phyloP scores from a whole-genome alignment of 1,140 invertebrate genomes.

The Scaptodrosophila lebanonensis region DNA sequence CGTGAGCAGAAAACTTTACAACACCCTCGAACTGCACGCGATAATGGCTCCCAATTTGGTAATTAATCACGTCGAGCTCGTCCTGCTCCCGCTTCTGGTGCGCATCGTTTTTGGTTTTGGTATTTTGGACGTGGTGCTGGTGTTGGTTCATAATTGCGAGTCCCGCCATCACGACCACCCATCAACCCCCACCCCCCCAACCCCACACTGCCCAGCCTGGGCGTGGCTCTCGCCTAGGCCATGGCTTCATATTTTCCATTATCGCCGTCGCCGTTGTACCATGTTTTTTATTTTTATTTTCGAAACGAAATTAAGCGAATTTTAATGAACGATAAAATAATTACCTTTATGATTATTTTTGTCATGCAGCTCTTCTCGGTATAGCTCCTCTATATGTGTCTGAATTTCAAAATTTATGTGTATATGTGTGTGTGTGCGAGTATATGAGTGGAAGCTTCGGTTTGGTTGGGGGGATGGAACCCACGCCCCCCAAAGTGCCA shows the following conservation, averaged over 20 bases:
- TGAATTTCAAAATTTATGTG: constrained; percentile 1
- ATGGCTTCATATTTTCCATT: constrained; percentile 60
- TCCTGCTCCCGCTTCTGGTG: constrained; percentile 14
- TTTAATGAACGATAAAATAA: constrained; percentile 65
- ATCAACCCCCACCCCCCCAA: constrained; percentile 9
- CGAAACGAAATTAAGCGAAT: constrained; percentile 60
- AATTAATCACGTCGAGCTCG: constrained; percentile 62
- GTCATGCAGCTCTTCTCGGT: neutral
- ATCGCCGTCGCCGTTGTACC: constrained; percentile 17
- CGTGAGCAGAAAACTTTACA: constrained; percentile 54
- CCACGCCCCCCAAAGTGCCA: constrained; percentile 38
- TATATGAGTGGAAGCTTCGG: neutral
- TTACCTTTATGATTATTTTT: constrained; percentile 68
- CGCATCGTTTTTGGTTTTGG: neutral
- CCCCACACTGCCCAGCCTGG: constrained; percentile 18
- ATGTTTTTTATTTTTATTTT: constrained; percentile 8
- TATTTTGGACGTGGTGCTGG: neutral
- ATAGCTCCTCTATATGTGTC: constrained; percentile 16
- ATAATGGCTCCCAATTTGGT: constrained; percentile 68
- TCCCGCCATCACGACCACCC: constrained; percentile 1
- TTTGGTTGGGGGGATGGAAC: too few relatives aligned
- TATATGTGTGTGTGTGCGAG: constrained; percentile 1
- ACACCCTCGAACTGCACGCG: constrained; percentile 63
- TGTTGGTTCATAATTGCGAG: constrained; percentile 5
- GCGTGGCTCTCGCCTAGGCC: constrained; percentile 3